Base-by-base conservation (phyloP, 2,888 invertebrate species). In the Epicampocera succincta region DNA sequence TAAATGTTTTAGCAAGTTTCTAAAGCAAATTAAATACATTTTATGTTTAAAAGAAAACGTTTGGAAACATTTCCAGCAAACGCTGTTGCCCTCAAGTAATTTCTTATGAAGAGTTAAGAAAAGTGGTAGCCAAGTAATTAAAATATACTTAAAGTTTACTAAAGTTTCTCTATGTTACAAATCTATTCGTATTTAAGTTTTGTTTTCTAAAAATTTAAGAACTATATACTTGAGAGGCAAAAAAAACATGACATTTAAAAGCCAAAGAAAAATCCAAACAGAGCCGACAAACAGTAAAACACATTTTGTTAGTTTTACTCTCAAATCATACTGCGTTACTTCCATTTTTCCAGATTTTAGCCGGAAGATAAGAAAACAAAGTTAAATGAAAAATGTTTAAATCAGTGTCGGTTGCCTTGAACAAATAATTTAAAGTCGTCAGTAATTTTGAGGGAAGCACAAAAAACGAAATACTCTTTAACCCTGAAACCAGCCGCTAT, bases 301-400 rank as follows among this genome's bases (percentile, higher is more conserved):
- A n/a, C n/a, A n/a, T 63, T 0, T 11, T 29, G 17, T 33, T 48
- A 46, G 25, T 33, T 46, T 29, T 58, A 4, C 17, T 12, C 21
- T 13, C 1, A 42, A 60, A 3, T 21, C 33, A 46, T 1, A 50
- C 13, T 21, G 33, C 29, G 21, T 40, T 50, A 3, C 3, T 17
- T 46, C 11, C 2, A 17, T 48, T 15, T 40, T 12, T 21, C n/a
- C n/a, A n/a, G n/a, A 8, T 48, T 66, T 60, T 33, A 42, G 68
- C 75, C 75, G 60, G 11, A 60, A 44, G 61, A 17, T 38, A 61
- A 15, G 52, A 15, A 21, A 44, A 44, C n/a, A n/a, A 68, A 42
- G 50, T 75, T 60, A 25, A 68, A 66, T 74, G 48, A 48, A 66
- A 58, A 56, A 56, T 13, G 11, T 9, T 15, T 48, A 58, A 73